These are phyloP conservation scores for Ischnus inquisitorius DNA, from an alignment of 2,888 invertebrate genomes.

Conservation along the genomic window DNA sequence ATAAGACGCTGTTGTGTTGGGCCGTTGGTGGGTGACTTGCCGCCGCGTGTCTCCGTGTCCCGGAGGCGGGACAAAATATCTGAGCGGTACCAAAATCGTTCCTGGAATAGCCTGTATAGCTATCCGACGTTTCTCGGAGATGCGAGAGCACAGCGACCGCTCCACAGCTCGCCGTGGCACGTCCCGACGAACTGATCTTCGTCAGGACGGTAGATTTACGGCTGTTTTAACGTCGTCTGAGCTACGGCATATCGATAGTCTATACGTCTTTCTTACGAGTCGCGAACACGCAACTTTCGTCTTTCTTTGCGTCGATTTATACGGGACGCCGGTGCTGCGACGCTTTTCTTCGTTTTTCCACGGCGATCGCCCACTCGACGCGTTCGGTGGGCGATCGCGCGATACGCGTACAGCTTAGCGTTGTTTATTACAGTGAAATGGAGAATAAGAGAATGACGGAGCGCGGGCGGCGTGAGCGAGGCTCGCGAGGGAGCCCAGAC, in stretches of 20 bases:
- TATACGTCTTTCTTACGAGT: not conserved
- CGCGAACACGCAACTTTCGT: not conserved
- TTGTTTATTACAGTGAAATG: conserved; percentile 5
- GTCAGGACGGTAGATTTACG: not conserved
- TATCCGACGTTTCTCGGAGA: conserved; percentile 63
- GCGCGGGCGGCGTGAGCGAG: conserved; percentile 45
- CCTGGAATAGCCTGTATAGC: conserved; percentile 74
- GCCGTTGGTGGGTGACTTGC: conserved; percentile 53
- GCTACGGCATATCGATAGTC: not conserved
- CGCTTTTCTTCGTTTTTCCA: conserved; percentile 4
- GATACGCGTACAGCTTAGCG: conserved; percentile 8
- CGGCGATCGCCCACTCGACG: not conserved
- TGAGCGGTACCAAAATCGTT: conserved; percentile 55
- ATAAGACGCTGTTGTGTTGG: conserved; percentile 27
- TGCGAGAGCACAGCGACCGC: conserved; percentile 45
- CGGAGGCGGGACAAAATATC: conserved; percentile 38
- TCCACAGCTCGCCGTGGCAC: conserved; percentile 41
- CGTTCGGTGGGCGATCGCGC: not conserved
- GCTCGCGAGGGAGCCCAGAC: conserved; percentile 41
- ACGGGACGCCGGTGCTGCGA: not conserved
- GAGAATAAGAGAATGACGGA: conserved; percentile 10
- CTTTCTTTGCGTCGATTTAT: conserved; percentile 6
- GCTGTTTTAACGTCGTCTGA: not conserved
- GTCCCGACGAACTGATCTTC: conserved; percentile 9
- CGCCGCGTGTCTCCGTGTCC: conserved; percentile 56